Conservation (phyloP, 2,797 vertebrate species). For the Buceros bicornis region DNA sequence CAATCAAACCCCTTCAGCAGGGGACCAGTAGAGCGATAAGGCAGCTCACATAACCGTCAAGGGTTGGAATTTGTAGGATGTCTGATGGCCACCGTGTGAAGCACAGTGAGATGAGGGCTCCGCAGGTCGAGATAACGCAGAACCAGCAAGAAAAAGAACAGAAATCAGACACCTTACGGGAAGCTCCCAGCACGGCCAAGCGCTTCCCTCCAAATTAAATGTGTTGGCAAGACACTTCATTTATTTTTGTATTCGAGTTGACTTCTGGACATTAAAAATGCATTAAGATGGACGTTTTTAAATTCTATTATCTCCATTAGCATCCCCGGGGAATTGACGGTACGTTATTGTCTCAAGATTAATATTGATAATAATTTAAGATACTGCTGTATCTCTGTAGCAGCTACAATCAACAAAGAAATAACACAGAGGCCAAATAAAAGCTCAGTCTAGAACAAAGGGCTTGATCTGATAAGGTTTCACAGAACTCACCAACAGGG, state of each 20-base stretch:
- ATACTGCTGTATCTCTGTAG: neutral
- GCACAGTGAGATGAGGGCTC: neutral
- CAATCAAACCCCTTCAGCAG: neutral
- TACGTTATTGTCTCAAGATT: neutral
- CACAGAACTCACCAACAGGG: neutral
- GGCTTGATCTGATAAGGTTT: neutral
- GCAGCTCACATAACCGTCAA: neutral
- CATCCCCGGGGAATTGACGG: neutral
- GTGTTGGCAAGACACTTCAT: neutral
- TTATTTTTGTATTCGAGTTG: neutral
- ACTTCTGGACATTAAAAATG: conserved; percentile 39
- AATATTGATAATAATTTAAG: neutral
- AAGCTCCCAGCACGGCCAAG: neutral
- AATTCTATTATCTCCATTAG: neutral
- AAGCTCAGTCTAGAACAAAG: neutral
- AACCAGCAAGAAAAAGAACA: neutral
- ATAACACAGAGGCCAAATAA: neutral
- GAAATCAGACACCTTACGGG: neutral
- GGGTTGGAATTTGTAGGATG: neutral
- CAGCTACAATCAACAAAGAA: neutral
- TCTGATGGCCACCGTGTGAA: accelerated
- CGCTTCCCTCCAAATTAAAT: neutral
- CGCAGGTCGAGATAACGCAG: neutral
- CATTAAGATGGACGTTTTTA: neutral
- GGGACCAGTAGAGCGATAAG: neutral